Conservation (phyloP, 1,140 invertebrate species). For the Ephestia elutella region DNA sequence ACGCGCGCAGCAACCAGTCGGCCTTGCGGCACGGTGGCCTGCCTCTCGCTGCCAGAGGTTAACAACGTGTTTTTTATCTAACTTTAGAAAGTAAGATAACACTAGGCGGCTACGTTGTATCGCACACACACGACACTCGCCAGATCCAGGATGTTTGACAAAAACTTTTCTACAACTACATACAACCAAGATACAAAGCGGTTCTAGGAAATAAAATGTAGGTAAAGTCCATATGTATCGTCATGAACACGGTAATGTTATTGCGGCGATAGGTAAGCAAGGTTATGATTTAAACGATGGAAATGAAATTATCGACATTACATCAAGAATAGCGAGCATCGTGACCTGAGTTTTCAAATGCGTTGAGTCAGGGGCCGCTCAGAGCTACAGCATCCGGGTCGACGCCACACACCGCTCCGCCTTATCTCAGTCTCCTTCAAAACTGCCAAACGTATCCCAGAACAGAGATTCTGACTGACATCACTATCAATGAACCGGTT, state of each 20-base stretch:
- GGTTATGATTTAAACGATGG: neutral
- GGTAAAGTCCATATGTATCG: neutral
- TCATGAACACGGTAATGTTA: no score
- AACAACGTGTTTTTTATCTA: slow-evolving; percentile 67
- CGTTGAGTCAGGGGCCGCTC: slow-evolving; percentile 34
- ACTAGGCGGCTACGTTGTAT: slow-evolving; percentile 25
- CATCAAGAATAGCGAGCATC: slow-evolving; percentile 35
- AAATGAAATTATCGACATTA: slow-evolving; percentile 4
- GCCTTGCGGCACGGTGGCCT: slow-evolving; percentile 63
- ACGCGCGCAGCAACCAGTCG: slow-evolving; percentile 45
- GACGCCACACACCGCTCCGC: slow-evolving; percentile 28
- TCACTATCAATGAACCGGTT: slow-evolving; percentile 26
- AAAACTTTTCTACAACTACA: neutral
- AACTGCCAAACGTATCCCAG: slow-evolving; percentile 34
- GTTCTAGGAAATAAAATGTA: neutral
- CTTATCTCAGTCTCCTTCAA: slow-evolving; percentile 37
- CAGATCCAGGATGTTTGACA: neutral
- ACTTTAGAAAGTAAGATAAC: slow-evolving; percentile 70
- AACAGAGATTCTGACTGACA: slow-evolving; percentile 28
- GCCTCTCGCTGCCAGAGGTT: slow-evolving; percentile 67
- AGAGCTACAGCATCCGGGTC: slow-evolving; percentile 52
- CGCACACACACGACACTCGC: neutral
- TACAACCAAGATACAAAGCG: neutral
- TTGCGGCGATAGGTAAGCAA: neutral
- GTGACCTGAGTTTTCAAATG: slow-evolving; percentile 34